A percentile compares a stretch with the other conserved stretches of the same genome.
Evolutionary conservation across 2,113 vertebrate genomes (phyloP).

Genomic region (Sphaerodactylus townsendi): DNA sequence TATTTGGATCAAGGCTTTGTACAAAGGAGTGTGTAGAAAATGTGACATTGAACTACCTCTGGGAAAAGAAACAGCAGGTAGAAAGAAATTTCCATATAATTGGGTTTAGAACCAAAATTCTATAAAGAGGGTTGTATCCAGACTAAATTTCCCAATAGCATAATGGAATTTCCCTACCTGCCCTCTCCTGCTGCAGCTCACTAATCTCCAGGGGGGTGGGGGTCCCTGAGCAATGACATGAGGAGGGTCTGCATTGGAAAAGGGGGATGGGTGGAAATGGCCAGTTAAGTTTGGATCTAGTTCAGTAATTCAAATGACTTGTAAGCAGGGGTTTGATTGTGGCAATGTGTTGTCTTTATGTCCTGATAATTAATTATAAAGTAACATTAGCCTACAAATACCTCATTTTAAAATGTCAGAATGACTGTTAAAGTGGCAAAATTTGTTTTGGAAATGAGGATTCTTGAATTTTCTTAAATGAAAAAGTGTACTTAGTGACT

Average conservation of each 20-base stretch:
- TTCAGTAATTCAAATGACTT: not conserved
- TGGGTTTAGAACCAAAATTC: not conserved
- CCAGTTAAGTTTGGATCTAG: not conserved
- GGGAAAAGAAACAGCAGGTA: slow-evolving; percentile 91
- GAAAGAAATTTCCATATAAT: not conserved
- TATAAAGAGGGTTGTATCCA: too few species aligned
- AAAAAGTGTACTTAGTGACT: too few species aligned
- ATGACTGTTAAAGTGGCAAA: not conserved
- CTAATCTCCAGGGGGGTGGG: too few species aligned
- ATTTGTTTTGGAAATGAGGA: not conserved
- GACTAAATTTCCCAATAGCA: too few species aligned
- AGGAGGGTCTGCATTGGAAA: not conserved
- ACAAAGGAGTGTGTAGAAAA: slow-evolving; percentile 80
- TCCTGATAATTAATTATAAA: not conserved
- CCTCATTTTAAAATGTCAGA: too few species aligned
- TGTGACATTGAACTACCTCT: slow-evolving; percentile 85
- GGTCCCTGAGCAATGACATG: too few species aligned
- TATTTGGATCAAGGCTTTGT: slow-evolving; percentile 90
- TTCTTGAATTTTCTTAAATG: not conserved
- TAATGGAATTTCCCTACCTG: too few species aligned
- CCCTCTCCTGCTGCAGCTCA: too few species aligned
- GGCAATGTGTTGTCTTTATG: not conserved
- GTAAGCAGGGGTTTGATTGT: not conserved
- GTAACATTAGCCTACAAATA: not conserved
- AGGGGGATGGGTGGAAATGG: not conserved